Evolutionary conservation across 1,140 invertebrate genomes (phyloP), one percentile per base, ranked within the genome.

Genomic region (Diprion similis): DNA sequence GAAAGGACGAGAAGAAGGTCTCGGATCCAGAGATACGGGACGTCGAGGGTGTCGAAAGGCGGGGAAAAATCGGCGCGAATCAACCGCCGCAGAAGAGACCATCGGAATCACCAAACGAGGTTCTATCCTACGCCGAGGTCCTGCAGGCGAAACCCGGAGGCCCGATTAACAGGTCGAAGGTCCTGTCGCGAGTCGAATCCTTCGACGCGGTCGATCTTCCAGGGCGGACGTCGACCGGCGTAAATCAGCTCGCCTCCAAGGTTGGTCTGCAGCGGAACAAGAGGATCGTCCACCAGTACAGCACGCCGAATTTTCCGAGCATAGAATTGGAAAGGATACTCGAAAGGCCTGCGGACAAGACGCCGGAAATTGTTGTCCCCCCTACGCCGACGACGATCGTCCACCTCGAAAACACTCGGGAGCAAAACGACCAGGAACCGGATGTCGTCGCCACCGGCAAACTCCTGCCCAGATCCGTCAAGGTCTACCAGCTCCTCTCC

Each of bases 21-120:
- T 81, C 82, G 0, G 72, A 83, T 68, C 77, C 84, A 15, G 84
- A 85, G 46, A 70, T 77, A 0, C 81, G 80, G 69, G 83, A 84
- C 59, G 47, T 75, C 6, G 75, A 76, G 69, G 73, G 37, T 10
- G 46, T 70, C 2, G 59, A 75, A 13, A 45, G 18, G 70, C 64
- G 9, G 45, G 37, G 48, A 45, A 48, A 15, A 71, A 71, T 0
- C 15, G 59, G 45, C 37, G 15, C 10, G 46, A 45, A 64, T 7
- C 18, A 6, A 59, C 45, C n/a, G 24, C 45, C 18, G 64, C 66
- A 24, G n/a, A 47, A 46, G 46, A 51, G 59, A 71, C 70, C n/a
- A n/a, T 67, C 11, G 68, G 64, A 18, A 51, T 66, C n/a, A 10
- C 17, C 15, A 37, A 46, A 11, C 70, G 37, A 24, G 69, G 46